These are phyloP conservation scores for Cyanoramphus novaezelandiae DNA, from an alignment of 2,113 vertebrate genomes.

Conservation along the genomic window DNA sequence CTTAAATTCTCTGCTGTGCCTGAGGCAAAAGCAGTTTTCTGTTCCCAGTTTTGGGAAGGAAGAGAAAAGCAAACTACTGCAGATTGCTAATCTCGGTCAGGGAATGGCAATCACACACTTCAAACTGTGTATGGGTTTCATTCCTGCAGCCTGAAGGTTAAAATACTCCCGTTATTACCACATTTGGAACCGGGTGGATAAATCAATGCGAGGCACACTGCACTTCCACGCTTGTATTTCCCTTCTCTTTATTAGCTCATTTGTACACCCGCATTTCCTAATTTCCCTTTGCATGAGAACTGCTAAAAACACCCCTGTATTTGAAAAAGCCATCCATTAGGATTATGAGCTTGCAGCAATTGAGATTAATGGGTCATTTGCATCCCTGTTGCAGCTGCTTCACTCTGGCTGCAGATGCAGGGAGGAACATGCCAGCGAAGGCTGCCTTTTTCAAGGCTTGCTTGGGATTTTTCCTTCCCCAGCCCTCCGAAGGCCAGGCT, in stretches of 20 bases:
- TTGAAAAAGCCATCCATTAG: not conserved
- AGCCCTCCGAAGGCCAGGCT: not conserved
- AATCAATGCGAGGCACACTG: not conserved
- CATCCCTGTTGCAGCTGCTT: not conserved
- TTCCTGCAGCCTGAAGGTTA: not conserved
- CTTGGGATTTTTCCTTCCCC: not conserved
- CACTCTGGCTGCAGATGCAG: not conserved
- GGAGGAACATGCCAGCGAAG: not conserved
- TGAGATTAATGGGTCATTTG: not conserved
- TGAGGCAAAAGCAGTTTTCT: not conserved
- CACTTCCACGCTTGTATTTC: not conserved
- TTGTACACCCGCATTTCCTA: not conserved
- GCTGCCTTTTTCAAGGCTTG: not conserved
- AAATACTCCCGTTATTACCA: not conserved
- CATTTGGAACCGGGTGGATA: not conserved
- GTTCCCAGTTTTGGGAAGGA: not conserved
- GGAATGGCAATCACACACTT: not conserved
- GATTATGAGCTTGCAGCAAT: not conserved
- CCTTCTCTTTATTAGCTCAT: not conserved
- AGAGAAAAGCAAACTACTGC: not conserved
- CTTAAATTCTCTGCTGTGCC: not conserved
- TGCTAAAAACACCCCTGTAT: not conserved
- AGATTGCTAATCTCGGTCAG: not conserved
- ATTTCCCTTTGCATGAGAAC: not conserved
- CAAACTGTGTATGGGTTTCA: not conserved